Conservation (phyloP, 2,888 invertebrate species). For the Xestoiulus laeticollis region DNA sequence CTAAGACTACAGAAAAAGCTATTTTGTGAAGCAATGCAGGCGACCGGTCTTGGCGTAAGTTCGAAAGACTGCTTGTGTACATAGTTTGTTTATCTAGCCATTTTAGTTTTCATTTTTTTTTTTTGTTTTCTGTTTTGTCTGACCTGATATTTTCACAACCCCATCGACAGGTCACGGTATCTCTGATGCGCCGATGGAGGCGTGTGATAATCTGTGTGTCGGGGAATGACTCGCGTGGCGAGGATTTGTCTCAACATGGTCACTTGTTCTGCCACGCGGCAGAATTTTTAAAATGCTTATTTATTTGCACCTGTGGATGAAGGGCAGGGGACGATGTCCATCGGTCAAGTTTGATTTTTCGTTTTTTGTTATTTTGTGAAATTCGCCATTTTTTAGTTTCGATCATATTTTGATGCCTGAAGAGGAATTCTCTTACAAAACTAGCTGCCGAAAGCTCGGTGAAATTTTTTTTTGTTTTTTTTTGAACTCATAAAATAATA, state of each 20-base stretch:
- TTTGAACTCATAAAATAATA: no score
- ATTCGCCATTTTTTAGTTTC: no score
- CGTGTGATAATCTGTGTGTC: neutral
- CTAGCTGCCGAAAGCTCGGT: no score
- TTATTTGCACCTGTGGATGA: no score
- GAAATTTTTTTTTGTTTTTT: no score
- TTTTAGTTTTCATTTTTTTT: neutral
- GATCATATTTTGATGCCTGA: no score
- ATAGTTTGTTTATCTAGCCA: constrained; percentile 13
- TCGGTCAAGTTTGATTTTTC: no score
- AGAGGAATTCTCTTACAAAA: no score
- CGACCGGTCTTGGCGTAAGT: neutral
- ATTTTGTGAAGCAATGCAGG: neutral
- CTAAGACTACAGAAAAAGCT: neutral
- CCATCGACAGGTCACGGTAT: neutral
- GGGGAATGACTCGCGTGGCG: neutral
- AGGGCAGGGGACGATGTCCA: no score
- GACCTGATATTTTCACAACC: neutral
- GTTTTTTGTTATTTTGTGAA: no score
- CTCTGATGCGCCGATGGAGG: neutral
- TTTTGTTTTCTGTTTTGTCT: no score
- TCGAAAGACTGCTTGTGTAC: neutral
- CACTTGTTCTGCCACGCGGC: neutral
- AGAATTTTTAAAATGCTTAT: neutral
- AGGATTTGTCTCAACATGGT: neutral